Base-by-base conservation (phyloP, 2,888 invertebrate species). In the Xiphydria camelus region DNA sequence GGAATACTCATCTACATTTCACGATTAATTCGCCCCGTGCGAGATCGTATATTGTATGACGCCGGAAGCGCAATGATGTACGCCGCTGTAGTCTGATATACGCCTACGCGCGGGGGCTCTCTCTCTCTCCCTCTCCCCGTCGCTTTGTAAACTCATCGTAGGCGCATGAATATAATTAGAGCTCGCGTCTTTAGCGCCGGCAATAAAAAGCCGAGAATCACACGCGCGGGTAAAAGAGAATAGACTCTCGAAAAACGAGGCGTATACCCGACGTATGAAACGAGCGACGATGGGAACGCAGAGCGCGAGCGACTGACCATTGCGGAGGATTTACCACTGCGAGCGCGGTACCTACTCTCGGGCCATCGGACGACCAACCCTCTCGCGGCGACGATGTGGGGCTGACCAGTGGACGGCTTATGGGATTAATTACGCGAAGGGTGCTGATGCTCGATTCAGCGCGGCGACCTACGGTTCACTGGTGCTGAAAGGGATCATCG, bases 371-470 rank as follows among this genome's bases (percentile, higher is more conserved):
- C 17, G 17, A 21, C 29, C 36, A 14, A 55, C 54, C 58, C 64
- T 59, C 62, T 55, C 55, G 51, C 51, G 58, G 49, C 48, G 49
- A 49, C 54, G 51, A 53, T 34, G 56, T 54, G 53, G 35, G 53
- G 57, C 56, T 62, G 66, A 62, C 65, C 68, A 64, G 61, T 61
- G 53, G 53, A 50, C 59, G 66, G 70, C 66, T 73, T 67, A 68
- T 54, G 53, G 75, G 75, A 73, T 74, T 75, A 73, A 75, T 73
- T 70, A 72, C 64, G 59, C 53, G 62, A 57, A 67, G 68, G 73
- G 73, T 59, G 73, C 64, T 73, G 66, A 74, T 70, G 62, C 67
- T 57, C 62, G 54, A 46, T 67, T 73, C 63, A 64, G 59, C 31
- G 9, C 31, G 12, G 10, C 10, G 17, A 18, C 34, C n/a, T 5